Conservation (phyloP, 2,113 vertebrate species). For the Hemiscyllium ocellatum region DNA sequence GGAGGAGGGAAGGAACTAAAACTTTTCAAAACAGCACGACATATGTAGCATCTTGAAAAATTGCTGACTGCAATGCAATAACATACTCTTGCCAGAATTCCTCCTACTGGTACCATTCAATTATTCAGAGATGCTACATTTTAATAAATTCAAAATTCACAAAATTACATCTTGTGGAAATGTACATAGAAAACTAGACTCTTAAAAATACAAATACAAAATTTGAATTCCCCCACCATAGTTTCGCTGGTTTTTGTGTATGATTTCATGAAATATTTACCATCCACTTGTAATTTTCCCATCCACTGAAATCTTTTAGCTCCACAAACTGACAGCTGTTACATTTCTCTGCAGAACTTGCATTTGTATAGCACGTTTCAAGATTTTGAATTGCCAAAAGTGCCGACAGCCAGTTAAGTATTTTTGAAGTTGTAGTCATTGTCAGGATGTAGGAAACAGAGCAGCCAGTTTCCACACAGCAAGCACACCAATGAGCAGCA, state of each 20-base stretch:
- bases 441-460: not conserved
- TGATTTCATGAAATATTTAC: not conserved
- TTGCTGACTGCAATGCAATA: not conserved
- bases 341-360: not conserved
- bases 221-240: not conserved
- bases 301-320: not conserved
- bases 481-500: not conserved
- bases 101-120: not conserved
- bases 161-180: not conserved
- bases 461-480: not conserved
- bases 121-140: not conserved
- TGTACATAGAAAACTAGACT: not conserved
- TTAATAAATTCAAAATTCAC: not conserved
- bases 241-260: not conserved
- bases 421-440: not conserved
- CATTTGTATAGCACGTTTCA: not conserved
- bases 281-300: not conserved
- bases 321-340: not conserved
- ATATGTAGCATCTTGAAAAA: not conserved
- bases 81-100: not conserved
- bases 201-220: not conserved
- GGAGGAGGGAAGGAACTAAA: not conserved
- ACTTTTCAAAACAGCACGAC: conserved; percentile 7
- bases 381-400: not conserved
- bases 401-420: not conserved